Base-by-base conservation (phyloP, 2,113 vertebrate species). In the Murina feae region DNA sequence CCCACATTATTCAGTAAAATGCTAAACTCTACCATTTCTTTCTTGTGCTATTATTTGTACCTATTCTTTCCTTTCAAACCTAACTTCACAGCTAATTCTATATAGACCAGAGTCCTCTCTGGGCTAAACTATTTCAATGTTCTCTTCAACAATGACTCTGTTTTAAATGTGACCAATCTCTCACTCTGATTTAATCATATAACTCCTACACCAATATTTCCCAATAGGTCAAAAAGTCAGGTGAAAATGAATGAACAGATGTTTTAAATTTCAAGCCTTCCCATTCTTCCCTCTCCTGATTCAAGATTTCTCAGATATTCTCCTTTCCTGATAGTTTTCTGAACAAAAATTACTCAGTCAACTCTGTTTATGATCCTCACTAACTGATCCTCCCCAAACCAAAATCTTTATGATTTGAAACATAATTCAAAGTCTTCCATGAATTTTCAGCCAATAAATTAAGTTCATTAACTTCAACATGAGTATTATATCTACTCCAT, bases 41-140 rank as follows among this genome's bases (percentile, higher is more conserved):
- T 86, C 78, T 63, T 75, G n/a, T 69, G 84, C 44, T 72, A 69
- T 71, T 74, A 72, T 88, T 90, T 85, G 58, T 71, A 94, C 9
- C 39, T 72, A 86, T 76, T 82, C 6, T 81, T 94, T 87, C 10
- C 35, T 95, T 85, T 87, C 76, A 86, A 76, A 86, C 47, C 76
- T 68, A 92, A 96, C 87, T 92, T 93, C 47, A 94, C 14, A 88
- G 32, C 60, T 92, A 90, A 92, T 81, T n/a, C 23, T 88, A 90
- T 32, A 28, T 60, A 87, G 49, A 90, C 8, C 51, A 94, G 44
- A 75, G 63, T 55, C 17, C 35, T 86, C 68, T 86, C 69, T 89
- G 13, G 51, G 18, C 16, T 92, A 86, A 93, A 69, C 23, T 39
- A 86, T 35, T 69, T 28, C 17, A 53, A 60, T 35, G 10, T 55